Evolutionary conservation across 2,888 invertebrate species (phyloP), one percentile per base, ranked within the genome.

Genomic region (Acanthosoma haemorrhoidale): DNA sequence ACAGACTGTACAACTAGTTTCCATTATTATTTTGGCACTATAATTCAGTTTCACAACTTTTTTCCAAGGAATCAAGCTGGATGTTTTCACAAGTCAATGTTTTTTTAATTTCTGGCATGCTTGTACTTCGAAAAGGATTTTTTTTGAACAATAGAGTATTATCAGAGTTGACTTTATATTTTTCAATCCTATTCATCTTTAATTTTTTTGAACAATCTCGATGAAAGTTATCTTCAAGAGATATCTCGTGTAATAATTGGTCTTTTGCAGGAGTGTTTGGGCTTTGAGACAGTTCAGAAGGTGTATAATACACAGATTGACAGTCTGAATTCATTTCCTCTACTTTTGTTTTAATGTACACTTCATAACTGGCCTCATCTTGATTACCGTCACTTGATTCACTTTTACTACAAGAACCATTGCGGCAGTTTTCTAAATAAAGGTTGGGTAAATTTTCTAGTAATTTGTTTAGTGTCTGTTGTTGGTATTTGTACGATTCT

Each of bases 401-500:
- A 75, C 90, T 88, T 32, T 86, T 83, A 4, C 87, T 90, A 80
- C 89, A 91, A 15, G 88, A 89, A 3, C 91, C 91, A 75, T 90
- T 91, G 38, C 94, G 88, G 79, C 96, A 96, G 81, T 94, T 95
- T 80, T 96, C 96, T 79, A 96, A 88, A 81, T 95, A 94, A 68
- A 93, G 83, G 77, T 88, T 92, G 41, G 94, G 94, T 76, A 96
- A 83, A 80, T 94, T 95, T 80, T 96, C 96, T 70, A 96, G 82
- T 5, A 96, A 91, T 80, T 96, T 96, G 82, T 94, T 93, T 66
- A 96, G 82, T 11, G 95, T 93, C 81, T 94, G 94, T 80, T 96
- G 96, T 80, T 96, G 96, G 79, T 94, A 92, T 81, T 96, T 96
- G 84, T 94, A 96, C 9, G 94, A 93, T 80, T 96, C 95, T 32